Evolutionary conservation across 2,113 vertebrate genomes (phyloP), one percentile per base, ranked within the genome.

Genomic region (Hiodon tergisus): DNA sequence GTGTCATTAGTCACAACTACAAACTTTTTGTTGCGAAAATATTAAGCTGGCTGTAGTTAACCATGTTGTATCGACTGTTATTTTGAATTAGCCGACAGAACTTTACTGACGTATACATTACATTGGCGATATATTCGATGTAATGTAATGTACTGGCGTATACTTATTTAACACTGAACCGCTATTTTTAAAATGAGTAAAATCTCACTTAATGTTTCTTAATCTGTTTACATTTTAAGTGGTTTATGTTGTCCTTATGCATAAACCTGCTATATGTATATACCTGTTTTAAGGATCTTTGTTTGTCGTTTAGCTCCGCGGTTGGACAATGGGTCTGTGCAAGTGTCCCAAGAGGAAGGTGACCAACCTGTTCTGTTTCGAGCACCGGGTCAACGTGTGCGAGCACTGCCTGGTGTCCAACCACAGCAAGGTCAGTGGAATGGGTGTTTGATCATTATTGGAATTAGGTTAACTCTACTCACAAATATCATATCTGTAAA

Each of bases 261-360:
- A 31, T 31, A 31, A 1, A 31, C 31, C 31, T 31, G 31, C 31
- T 66, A 10, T 5, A 67, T 65, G 13, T 4, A 48, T 62, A 6
- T 5, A 53, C 51, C 17, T 70, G 8, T 57, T 16, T 6, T 14
- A 1, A 48, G 13, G 3, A 78, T 10, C 60, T 13, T 63, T 78
- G 68, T 72, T 66, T 60, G 53, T 72, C 16, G 2, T 31, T 11
- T 52, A 54, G 72, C 55, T 77, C 7, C 67, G 76, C 72, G 80
- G 80, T 77, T 73, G 79, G 82, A 79, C 84, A 77, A 97, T 97
- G 95, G 95, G 95, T 84, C 91, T 97, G 81, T 97, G 95, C 82
- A 97, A 97, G 86, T 97, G 95, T 87, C 94, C 95, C 4, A 97
- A 97, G 87, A 93, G 93, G 84, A 95, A 95, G 78, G 95, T 97